These are phyloP conservation scores for Caerostris extrusa DNA, from an alignment of 1,140 invertebrate species.

Conservation along the genomic window DNA sequence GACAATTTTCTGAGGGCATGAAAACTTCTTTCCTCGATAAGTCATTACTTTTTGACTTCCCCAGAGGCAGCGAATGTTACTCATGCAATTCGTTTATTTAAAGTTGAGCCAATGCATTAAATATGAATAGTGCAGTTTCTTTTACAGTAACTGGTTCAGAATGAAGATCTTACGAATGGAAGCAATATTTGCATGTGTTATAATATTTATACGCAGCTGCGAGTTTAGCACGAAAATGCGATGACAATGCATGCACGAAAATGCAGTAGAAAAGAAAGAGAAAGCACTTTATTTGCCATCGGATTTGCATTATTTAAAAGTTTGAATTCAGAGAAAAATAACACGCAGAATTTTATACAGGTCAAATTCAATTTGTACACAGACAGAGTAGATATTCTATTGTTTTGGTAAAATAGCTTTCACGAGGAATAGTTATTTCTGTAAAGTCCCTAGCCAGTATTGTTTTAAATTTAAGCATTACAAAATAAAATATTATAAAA, in stretches of 20 bases:
- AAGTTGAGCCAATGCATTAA: conserved; percentile 42
- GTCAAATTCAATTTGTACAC: background rate
- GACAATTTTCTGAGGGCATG: background rate
- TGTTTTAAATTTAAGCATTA: too few relatives aligned
- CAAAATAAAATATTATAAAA: too few relatives aligned
- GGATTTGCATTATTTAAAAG: background rate
- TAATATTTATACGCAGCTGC: conserved; percentile 23
- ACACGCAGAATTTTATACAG: background rate
- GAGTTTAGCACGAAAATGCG: background rate
- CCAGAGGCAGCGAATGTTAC: background rate
- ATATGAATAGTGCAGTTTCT: conserved; percentile 18
- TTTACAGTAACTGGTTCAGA: background rate
- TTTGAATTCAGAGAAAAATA: background rate
- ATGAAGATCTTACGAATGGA: conserved; percentile 10
- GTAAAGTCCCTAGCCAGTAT: too few relatives aligned
- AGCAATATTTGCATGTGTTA: conserved; percentile 35
- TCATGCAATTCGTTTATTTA: conserved; percentile 37
- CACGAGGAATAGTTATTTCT: background rate
- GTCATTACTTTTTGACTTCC: conserved; percentile 18
- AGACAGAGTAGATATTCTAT: background rate
- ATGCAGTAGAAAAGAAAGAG: background rate
- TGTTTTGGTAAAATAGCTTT: background rate
- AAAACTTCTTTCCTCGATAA: background rate
- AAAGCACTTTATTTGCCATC: background rate
- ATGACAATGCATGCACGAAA: background rate